Base-by-base conservation (phyloP, 2,113 vertebrate genomes). In the Hylia prasina region DNA sequence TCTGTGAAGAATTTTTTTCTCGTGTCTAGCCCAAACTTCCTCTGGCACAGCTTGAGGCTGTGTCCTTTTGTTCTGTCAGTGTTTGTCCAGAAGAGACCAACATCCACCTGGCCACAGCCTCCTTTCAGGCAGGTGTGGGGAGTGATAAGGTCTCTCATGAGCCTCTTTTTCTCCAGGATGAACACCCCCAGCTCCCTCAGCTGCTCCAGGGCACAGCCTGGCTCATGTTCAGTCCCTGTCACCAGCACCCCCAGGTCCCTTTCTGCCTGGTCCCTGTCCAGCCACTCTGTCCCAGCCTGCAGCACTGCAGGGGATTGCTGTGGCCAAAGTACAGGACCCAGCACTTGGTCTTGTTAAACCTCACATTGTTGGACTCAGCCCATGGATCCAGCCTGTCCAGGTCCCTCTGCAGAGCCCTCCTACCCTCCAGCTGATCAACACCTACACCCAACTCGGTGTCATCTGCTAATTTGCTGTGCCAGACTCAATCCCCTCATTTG, bases 331-430 rank as follows among this genome's bases (percentile, higher is more conserved):
- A 21, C 40, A 80, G 50, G 20, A 22, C 54, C 21, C 14, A 13
- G 31, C 54, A n/a, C 33, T 23, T 15, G 54, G 10, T 39, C 63
- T 27, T 68, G n/a, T 33, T 39, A 33, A 33, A 27, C n/a, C 22
- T 47, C 78, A 16, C 4, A 0, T 8, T 13, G 6, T 3, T 68
- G 63, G 40, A 15, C 22, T 25, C 0, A 0, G 50, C n/a, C 27
- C 27, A 39, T 39, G 2, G 7, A 56, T 21, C 50, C 50, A 66
- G 33, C 50, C 50, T 47, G 63, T 20, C 27, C 27, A 10, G 13
- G 10, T 45, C 17, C 2, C n/a, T 68, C 42, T 57, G 42, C 51
- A 81, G 51, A 14, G 63, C 22, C 22, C 7, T 57, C 18, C 48
- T 24, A 3, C 39, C 24, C 25, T 79, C 9, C 60, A 54, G 25